phyloP scores from a whole-genome alignment of 2,113 vertebrate genomes.

The Fukomys damarensis region DNA sequence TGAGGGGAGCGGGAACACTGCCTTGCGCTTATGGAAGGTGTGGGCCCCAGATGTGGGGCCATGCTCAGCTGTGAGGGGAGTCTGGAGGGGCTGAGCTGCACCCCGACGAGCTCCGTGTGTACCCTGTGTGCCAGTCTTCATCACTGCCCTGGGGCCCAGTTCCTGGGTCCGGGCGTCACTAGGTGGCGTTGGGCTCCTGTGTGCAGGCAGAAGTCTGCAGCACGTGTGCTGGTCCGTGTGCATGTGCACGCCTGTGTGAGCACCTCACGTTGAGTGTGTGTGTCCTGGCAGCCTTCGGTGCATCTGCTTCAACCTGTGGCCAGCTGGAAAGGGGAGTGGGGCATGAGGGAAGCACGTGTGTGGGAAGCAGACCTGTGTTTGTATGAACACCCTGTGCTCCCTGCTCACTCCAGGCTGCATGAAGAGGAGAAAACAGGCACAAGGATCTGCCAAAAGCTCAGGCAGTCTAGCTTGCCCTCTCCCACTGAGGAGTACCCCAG shows the following conservation, averaged over 20 bases:
- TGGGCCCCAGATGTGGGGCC: neutral
- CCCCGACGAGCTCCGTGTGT: accelerated
- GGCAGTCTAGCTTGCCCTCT: constrained; percentile 82
- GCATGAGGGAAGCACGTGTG: accelerated
- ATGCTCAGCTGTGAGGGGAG: neutral
- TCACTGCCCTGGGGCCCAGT: neutral
- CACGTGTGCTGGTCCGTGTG: neutral
- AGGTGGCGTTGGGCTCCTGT: neutral
- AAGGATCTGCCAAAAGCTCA: constrained; percentile 88
- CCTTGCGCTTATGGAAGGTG: neutral
- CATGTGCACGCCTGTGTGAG: accelerated
- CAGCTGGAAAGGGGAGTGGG: neutral
- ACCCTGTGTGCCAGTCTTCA: accelerated
- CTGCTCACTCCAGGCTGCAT: constrained; percentile 83
- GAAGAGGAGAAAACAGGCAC: constrained; percentile 90
- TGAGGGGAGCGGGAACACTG: neutral
- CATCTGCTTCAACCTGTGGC: neutral
- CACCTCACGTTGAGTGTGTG: accelerated
- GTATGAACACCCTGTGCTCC: accelerated
- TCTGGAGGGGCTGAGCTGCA: neutral
- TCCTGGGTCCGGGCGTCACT: accelerated
- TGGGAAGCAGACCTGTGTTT: neutral
- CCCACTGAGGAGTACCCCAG: constrained; percentile 69
- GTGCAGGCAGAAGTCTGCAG: neutral
- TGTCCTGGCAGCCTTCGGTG: neutral